Percentiles rank a stretch among this genome's conserved stretches.
Conservation (phyloP, 2,888 invertebrate species). For the Venustoraphidia nigricollis region DNA sequence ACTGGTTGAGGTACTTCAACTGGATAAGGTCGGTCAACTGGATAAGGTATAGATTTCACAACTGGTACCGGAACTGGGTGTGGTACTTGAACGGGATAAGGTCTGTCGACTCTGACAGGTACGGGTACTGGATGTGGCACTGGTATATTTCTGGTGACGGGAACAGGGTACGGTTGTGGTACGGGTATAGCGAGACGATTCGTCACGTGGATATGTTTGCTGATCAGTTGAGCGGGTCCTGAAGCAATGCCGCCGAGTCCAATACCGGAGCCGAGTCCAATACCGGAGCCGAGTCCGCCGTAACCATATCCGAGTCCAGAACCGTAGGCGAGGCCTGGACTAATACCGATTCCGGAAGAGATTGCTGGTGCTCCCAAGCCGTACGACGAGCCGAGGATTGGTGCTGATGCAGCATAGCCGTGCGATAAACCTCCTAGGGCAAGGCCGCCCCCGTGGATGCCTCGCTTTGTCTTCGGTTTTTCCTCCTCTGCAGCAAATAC, state of each 20-base stretch:
- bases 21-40: slow-evolving; percentile 25
- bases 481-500: slow-evolving; percentile 16
- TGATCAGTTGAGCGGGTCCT: slow-evolving; percentile 9
- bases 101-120: slow-evolving; percentile 23
- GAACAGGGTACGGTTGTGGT: slow-evolving; percentile 33
- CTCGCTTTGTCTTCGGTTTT: slow-evolving; percentile 29
- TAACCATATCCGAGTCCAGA: slow-evolving; percentile 5
- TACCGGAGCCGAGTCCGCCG: not conserved
- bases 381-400: no score
- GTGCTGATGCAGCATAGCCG: not conserved
- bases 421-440: slow-evolving; percentile 18
- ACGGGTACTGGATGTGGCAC: slow-evolving; percentile 18
- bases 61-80: slow-evolving; percentile 33
- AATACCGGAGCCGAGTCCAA: not conserved
- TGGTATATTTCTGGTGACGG: slow-evolving; percentile 29
- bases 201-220: slow-evolving; percentile 7
- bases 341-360: no score
- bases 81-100: slow-evolving; percentile 28
- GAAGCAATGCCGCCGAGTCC: not conserved
- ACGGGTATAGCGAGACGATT: slow-evolving; percentile 27
- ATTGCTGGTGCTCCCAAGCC: no score
- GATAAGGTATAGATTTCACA: slow-evolving; percentile 33
- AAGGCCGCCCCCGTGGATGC: slow-evolving; percentile 27
- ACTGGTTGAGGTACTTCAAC: slow-evolving; percentile 16
- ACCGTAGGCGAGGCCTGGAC: no score